Percentiles rank a stretch among this genome's conserved stretches.
phyloP scores from a whole-genome alignment of 2,888 invertebrate species.

The Apodemia mormo region DNA sequence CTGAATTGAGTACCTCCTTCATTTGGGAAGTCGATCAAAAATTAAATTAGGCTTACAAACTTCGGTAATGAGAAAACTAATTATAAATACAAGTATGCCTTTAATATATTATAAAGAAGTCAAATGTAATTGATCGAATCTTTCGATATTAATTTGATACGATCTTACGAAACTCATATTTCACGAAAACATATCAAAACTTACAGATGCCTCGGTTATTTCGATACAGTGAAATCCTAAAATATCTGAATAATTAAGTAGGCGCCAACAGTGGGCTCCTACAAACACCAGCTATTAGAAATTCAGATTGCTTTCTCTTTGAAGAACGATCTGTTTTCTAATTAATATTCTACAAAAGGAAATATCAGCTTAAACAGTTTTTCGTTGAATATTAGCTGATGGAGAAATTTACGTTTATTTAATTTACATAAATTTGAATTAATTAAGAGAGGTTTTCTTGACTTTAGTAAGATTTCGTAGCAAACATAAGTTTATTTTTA shows the following conservation, averaged over 20 bases:
- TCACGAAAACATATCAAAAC: slow-evolving; percentile 14
- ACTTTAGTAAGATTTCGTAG: too few species aligned
- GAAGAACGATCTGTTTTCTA: slow-evolving; percentile 16
- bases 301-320: slow-evolving; percentile 24
- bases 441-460: too few species aligned
- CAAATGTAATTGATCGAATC: background rate
- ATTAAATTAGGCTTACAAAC: background rate
- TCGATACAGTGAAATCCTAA: slow-evolving; percentile 16
- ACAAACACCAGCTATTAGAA: slow-evolving; percentile 16
- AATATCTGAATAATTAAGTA: slow-evolving; percentile 16
- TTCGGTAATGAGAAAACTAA: background rate
- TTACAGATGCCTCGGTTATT: slow-evolving; percentile 14
- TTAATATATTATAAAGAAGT: background rate
- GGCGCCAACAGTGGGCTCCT: background rate
- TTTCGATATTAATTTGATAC: slow-evolving; percentile 13
- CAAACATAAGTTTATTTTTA: too few species aligned
- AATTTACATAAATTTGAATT: slow-evolving; percentile 8
- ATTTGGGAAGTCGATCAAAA: background rate
- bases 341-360: slow-evolving; percentile 21
- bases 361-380: slow-evolving; percentile 10
- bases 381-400: slow-evolving; percentile 12
- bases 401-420: slow-evolving; percentile 6
- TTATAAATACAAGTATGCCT: background rate
- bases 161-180: background rate
- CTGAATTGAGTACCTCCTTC: too few species aligned